These are phyloP conservation scores for Lamellibrachia satsuma DNA, from an alignment of 2,888 invertebrate species.

Conservation along the genomic window DNA sequence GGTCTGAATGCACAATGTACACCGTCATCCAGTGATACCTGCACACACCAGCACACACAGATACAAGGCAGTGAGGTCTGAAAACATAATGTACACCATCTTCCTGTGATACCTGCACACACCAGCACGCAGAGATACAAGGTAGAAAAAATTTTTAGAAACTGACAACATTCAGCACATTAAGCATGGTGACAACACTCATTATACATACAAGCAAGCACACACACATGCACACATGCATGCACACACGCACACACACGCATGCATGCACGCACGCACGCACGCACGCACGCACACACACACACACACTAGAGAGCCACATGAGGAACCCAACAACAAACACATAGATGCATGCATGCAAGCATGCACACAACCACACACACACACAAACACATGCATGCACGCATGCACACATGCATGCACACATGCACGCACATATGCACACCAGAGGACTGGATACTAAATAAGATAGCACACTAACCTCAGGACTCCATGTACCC, in stretches of 20 bases:
- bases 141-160: too few relatives aligned
- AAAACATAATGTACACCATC: too few relatives aligned
- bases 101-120: constrained; percentile 17
- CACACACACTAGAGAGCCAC: background rate
- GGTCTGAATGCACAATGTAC: too few relatives aligned
- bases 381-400: background rate
- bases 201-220: too few relatives aligned
- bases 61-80: too few relatives aligned
- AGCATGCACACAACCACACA: background rate
- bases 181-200: too few relatives aligned
- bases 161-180: too few relatives aligned
- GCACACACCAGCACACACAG: too few relatives aligned
- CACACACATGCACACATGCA: too few relatives aligned
- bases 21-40: background rate
- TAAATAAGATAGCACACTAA: constrained; percentile 37
- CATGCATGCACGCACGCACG: too few relatives aligned
- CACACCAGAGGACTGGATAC: background rate
- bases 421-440: background rate
- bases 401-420: background rate
- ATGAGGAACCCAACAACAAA: background rate
- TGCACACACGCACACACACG: too few relatives aligned
- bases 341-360: background rate
- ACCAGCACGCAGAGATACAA: too few relatives aligned
- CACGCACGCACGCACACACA: background rate
- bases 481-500: constrained; percentile 64